Conservation (phyloP, 1,140 invertebrate genomes). For the Trissolcus basalis region DNA sequence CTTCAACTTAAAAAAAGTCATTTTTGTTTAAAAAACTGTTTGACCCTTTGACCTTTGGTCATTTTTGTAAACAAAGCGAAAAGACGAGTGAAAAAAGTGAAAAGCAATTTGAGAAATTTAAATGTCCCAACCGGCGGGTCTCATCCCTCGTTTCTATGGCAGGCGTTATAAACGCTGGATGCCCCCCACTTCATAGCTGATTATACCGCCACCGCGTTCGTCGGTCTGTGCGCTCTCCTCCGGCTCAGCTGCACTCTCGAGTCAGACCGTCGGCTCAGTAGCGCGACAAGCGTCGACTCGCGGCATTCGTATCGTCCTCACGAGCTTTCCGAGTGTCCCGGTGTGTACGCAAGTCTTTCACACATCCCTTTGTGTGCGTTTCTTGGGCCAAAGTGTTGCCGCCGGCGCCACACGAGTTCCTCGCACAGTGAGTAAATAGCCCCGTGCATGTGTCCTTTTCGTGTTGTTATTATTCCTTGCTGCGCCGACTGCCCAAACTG, state of each 20-base stretch:
- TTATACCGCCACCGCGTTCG: slow-evolving; percentile 44
- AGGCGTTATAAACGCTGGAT: neutral
- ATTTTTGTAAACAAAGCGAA: too few species aligned
- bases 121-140: too few species aligned
- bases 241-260: slow-evolving; percentile 30
- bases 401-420: slow-evolving; percentile 21
- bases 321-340: neutral
- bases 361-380: slow-evolving; percentile 28
- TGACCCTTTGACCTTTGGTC: too few species aligned
- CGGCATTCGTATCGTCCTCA: slow-evolving; percentile 19
- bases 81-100: too few species aligned
- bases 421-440: slow-evolving; percentile 43
- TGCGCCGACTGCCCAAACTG: slow-evolving; percentile 15
- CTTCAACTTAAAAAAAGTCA: too few species aligned
- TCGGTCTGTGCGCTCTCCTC: slow-evolving; percentile 10
- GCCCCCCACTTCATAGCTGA: slow-evolving; percentile 26
- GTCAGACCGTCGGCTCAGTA: slow-evolving; percentile 53
- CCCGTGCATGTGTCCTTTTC: slow-evolving; percentile 11
- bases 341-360: neutral
- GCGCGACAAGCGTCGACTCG: slow-evolving; percentile 62
- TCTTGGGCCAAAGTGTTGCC: slow-evolving; percentile 10
- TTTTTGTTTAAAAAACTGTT: too few species aligned
- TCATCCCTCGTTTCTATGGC: slow-evolving; percentile 27
- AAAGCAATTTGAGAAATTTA: too few species aligned
- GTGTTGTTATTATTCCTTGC: neutral